These are phyloP conservation scores for Himantopus leucocephalus DNA, from an alignment of 2,113 vertebrate genomes.

Conservation along the genomic window DNA sequence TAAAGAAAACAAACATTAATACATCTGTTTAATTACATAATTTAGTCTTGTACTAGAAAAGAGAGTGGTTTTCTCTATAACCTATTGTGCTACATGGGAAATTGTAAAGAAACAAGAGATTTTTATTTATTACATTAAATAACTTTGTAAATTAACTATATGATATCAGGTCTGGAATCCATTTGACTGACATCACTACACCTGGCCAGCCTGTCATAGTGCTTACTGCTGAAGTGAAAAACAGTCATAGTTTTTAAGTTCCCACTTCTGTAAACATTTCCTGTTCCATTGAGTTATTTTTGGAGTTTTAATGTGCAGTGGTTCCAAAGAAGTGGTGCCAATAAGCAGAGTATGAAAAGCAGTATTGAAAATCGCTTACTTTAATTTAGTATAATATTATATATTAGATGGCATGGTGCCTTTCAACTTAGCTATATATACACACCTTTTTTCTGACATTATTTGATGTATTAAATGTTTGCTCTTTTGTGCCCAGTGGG, in stretches of 20 bases:
- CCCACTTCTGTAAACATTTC: conserved; percentile 3
- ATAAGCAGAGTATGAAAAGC: background rate
- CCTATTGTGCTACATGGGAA: background rate
- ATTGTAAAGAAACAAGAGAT: background rate
- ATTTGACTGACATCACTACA: background rate
- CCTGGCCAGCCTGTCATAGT: background rate
- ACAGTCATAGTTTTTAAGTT: background rate
- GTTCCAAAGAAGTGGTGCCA: background rate
- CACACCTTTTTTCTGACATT: background rate
- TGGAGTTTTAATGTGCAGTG: background rate
- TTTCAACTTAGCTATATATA: background rate
- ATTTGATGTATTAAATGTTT: background rate
- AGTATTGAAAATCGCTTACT: background rate
- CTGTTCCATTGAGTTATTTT: background rate
- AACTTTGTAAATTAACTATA: background rate
- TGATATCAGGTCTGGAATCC: background rate
- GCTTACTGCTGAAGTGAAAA: background rate
- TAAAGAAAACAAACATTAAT: background rate
- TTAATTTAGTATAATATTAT: background rate
- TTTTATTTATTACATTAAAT: background rate
- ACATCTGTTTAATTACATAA: background rate
- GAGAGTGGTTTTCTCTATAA: background rate
- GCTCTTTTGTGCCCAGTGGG: background rate
- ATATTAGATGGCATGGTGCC: background rate
- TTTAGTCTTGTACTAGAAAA: background rate